Base-by-base conservation (phyloP, 2,888 invertebrate genomes). In the Pollenia amentaria region DNA sequence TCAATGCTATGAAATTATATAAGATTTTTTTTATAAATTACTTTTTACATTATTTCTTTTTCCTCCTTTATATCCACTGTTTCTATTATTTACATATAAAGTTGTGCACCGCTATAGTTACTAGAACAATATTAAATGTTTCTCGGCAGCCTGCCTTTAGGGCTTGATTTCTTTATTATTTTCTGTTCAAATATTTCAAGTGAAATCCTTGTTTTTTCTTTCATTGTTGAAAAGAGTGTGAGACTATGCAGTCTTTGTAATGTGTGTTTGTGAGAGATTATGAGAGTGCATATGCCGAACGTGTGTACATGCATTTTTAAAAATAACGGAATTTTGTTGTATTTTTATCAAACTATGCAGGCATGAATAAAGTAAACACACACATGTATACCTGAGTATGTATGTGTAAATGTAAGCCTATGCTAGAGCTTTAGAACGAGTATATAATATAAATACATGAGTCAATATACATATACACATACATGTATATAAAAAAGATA, bases 181-280 rank as follows among this genome's bases (percentile, higher is more conserved):
- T 82, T 57, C 87, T 80, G 69, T 85, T 83, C 65, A 80, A 88
- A 85, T 79, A 85, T 87, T 85, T 87, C 80, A 85, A 69, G 78
- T 76, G 69, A 62, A 77, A 85, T 83, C 29, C 29, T 29, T 75
- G 4, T 69, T 76, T 7, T 38, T 12, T 18, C 16, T 16, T 18
- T n/a, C 4, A 16, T 11, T 44, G 3, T 44, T 70, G 6, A 16
- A 53, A 11, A 69, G 46, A 46, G 55, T 65, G 48, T 69, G 18
- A 76, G 57, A 57, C 57, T 12, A 79, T 21, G 60, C 2, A 57
- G 14, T 11, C 11, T 38, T 53, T 44, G 11, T 16, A 16, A 44
- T 48, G 38, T 18, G 0, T n/a, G n/a, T 10, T 21, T 40, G 1
- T 42, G 16, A 10, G 16, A 16, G 55, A 42, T 29, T 51, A 6